These are phyloP conservation scores for Sitobion miscanthi DNA, from an alignment of 1,140 invertebrate species.

Conservation along the genomic window DNA sequence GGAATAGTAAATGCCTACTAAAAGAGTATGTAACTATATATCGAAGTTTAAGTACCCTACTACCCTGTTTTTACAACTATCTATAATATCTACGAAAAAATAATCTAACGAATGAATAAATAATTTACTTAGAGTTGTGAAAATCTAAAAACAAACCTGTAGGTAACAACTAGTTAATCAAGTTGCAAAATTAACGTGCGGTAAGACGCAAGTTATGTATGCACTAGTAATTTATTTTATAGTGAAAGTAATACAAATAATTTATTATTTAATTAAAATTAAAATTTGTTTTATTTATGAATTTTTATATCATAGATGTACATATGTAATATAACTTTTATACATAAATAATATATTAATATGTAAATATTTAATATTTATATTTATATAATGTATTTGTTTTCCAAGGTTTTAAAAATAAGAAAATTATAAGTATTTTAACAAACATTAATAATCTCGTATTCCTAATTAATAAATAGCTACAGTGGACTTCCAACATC, in stretches of 20 bases:
- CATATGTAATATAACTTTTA: not conserved
- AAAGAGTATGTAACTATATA: not conserved
- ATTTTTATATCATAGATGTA: not conserved
- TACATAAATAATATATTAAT: not conserved
- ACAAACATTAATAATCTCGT: not conserved
- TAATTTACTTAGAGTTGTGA: not conserved
- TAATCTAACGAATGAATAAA: not conserved
- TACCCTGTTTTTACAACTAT: not conserved
- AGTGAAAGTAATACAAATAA: constrained; percentile 5
- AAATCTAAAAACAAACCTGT: not conserved
- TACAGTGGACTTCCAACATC: not conserved
- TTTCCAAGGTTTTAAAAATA: not conserved
- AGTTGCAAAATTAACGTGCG: not conserved
- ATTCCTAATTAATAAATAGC: not conserved
- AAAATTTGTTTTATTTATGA: not conserved
- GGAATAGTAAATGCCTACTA: too few species aligned
- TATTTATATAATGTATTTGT: not conserved
- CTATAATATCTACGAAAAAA: not conserved
- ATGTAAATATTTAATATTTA: not conserved
- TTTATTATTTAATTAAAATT: not conserved
- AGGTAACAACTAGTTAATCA: constrained; percentile 17
- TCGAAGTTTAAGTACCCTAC: not conserved
- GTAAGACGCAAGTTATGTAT: not conserved
- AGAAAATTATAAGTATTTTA: not conserved
- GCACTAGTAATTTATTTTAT: not conserved